Evolutionary conservation across 2,113 vertebrate species (phyloP).

Genomic region (Prietella phreatophila): DNA sequence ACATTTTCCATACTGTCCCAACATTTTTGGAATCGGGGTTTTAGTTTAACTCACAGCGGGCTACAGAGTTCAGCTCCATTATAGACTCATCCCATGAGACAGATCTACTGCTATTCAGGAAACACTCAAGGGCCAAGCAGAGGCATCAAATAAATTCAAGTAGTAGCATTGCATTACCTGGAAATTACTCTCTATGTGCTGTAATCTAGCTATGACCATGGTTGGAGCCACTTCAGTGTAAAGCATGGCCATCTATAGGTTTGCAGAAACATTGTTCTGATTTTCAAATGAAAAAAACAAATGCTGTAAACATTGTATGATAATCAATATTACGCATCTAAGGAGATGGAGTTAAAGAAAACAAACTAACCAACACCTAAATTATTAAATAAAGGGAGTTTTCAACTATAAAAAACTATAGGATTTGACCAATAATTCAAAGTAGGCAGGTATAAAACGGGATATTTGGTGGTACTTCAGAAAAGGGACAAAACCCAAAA

Average conservation of each 20-base stretch:
- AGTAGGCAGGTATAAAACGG: no score
- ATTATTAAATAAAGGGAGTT: not conserved
- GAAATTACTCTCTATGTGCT: not conserved
- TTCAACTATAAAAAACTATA: not conserved
- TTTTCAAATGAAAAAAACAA: not conserved
- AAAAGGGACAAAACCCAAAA: no score
- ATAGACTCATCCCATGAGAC: conserved; percentile 32
- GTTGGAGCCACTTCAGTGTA: not conserved
- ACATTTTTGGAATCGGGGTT: no score
- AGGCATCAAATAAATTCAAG: conserved; percentile 16
- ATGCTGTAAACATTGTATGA: not conserved
- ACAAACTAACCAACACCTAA: not conserved
- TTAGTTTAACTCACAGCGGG: conserved; percentile 19
- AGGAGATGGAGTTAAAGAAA: not conserved
- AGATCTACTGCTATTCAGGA: conserved; percentile 15
- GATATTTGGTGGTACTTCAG: no score
- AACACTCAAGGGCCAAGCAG: conserved; percentile 5
- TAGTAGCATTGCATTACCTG: not conserved
- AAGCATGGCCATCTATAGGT: not conserved
- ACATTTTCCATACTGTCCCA: no score
- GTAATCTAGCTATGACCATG: not conserved
- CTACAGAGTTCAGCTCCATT: conserved; percentile 47
- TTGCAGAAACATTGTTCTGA: not conserved
- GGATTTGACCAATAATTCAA: not conserved
- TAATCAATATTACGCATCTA: not conserved